phyloP scores from a whole-genome alignment of 2,797 vertebrate species.

The Tokudaia tokunoshimensis region DNA sequence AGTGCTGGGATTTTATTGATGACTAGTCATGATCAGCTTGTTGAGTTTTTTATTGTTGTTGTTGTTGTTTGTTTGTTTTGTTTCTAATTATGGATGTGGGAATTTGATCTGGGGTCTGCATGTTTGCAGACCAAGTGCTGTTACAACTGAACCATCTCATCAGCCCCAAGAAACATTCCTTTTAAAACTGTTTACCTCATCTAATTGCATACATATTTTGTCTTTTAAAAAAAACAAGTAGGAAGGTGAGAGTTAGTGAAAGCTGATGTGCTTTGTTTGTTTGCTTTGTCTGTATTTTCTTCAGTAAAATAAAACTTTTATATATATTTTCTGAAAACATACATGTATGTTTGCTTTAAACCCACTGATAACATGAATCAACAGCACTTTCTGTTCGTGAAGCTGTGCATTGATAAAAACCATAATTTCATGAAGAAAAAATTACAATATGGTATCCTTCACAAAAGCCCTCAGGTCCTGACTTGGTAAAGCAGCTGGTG shows the following conservation, averaged over 20 bases:
- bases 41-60: not conserved
- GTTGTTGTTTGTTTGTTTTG: not conserved
- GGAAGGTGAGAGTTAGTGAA: not conserved
- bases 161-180: not conserved
- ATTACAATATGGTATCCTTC: not conserved
- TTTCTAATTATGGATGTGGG: not conserved
- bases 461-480: not conserved
- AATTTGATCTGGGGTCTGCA: not conserved
- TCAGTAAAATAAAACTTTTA: not conserved
- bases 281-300: not conserved
- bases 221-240: slow-evolving; percentile 1
- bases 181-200: not conserved
- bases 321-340: not conserved
- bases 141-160: not conserved
- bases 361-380: not conserved
- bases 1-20: not conserved
- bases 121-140: not conserved
- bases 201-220: not conserved
- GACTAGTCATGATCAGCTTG: not conserved
- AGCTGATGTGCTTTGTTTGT: not conserved
- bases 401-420: not conserved
- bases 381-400: not conserved
- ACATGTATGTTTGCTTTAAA: not conserved
- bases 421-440: not conserved
- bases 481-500: not conserved